Evolutionary conservation across 2,888 invertebrate genomes (phyloP).

Genomic region (Diogma glabrata): DNA sequence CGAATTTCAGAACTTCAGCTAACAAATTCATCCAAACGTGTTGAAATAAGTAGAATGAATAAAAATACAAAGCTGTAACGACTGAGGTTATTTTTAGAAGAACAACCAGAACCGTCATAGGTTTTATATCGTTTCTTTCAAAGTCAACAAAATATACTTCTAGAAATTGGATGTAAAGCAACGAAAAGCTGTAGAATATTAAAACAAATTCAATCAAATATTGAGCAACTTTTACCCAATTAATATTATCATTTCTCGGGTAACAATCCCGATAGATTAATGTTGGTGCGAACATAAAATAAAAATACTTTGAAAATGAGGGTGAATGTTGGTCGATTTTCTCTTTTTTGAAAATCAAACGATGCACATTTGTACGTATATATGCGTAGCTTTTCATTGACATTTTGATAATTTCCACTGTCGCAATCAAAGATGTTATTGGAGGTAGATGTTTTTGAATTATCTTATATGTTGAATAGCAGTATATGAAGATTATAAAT

Average conservation of each 20-base stretch:
- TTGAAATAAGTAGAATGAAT: constrained; percentile 75
- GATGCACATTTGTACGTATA: no score
- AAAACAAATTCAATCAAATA: constrained; percentile 64
- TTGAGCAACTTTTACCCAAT: constrained; percentile 61
- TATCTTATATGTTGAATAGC: no score
- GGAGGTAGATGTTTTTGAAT: no score
- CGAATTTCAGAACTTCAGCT: constrained; percentile 79
- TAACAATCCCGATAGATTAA: constrained; percentile 61
- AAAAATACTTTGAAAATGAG: constrained; percentile 60
- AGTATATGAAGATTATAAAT: no score
- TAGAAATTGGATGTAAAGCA: constrained; percentile 68
- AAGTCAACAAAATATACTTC: constrained; percentile 41
- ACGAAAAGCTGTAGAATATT: constrained; percentile 69
- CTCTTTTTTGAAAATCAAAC: no score
- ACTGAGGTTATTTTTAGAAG: background rate
- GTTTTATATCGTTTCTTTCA: constrained; percentile 36
- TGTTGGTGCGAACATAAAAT: constrained; percentile 82
- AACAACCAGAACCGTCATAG: constrained; percentile 53
- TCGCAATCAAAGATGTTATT: no score
- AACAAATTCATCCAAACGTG: constrained; percentile 89
- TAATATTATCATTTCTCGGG: constrained; percentile 51
- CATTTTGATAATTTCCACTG: no score
- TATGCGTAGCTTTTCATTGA: no score
- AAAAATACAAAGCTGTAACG: constrained; percentile 44
- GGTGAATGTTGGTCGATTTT: no score